Conservation (phyloP, 2,113 vertebrate genomes). For the Anas platyrhynchos region DNA sequence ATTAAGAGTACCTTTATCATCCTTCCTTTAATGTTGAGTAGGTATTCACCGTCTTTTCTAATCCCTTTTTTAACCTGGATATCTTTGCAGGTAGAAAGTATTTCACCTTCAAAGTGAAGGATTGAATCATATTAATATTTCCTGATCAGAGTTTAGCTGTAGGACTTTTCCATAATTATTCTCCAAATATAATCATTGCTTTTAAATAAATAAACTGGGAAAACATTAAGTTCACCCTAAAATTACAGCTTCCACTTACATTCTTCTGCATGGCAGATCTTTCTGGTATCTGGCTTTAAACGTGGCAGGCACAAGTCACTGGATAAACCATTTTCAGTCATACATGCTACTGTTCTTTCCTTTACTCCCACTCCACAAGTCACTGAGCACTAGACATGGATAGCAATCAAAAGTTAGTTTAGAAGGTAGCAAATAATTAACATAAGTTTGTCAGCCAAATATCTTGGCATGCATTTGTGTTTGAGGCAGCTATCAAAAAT, state of each 20-base stretch:
- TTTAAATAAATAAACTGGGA: not conserved
- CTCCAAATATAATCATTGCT: not conserved
- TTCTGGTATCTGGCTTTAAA: constrained; percentile 85
- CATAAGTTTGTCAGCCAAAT: not conserved
- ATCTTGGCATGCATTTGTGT: not conserved
- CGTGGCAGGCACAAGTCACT: constrained; percentile 83
- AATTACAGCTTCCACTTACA: constrained; percentile 81
- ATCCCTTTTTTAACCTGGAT: constrained; percentile 84
- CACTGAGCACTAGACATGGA: constrained; percentile 86
- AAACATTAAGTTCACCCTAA: not conserved
- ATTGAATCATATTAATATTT: constrained; percentile 34
- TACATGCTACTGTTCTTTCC: constrained; percentile 86
- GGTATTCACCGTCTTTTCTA: constrained; percentile 88
- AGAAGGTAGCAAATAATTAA: not conserved
- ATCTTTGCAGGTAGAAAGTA: constrained; percentile 86
- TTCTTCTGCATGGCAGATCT: constrained; percentile 81
- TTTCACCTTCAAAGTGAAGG: constrained; percentile 81
- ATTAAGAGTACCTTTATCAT: constrained; percentile 85
- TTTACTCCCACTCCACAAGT: constrained; percentile 87
- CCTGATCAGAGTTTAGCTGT: not conserved
- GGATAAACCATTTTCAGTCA: constrained; percentile 76
- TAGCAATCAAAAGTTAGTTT: not conserved
- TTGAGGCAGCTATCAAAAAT: not conserved
- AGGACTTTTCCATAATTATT: not conserved
- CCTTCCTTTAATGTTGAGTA: constrained; percentile 84